phyloP scores from a whole-genome alignment of 2,113 vertebrate genomes.

The Spizaetus ornatus region DNA sequence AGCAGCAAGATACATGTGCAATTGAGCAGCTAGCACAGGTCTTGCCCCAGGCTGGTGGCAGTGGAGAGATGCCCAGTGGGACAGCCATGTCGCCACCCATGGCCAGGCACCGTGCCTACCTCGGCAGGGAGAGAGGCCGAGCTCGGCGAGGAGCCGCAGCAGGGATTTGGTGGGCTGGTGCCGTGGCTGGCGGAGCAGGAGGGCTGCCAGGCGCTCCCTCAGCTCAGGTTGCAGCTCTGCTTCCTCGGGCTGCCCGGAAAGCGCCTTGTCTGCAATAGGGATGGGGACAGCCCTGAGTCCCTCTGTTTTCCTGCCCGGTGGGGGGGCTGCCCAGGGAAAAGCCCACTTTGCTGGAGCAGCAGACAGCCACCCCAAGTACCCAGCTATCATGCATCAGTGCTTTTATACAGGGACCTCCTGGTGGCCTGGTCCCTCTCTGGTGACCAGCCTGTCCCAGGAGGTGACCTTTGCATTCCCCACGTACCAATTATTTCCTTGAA shows the following conservation, averaged over 20 bases:
- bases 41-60: background rate
- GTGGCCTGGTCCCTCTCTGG: background rate
- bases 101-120: background rate
- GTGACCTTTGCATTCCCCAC: background rate
- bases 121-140: slow-evolving; percentile 8
- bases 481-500: slow-evolving; percentile 75
- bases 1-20: background rate
- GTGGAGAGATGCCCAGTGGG: rapidly evolving
- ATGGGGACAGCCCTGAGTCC: background rate
- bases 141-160: background rate
- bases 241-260: background rate
- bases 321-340: background rate
- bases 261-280: slow-evolving; percentile 55
- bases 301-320: rapidly evolving
- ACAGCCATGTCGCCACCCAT: rapidly evolving
- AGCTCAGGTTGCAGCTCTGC: slow-evolving; percentile 42
- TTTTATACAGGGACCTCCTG: background rate
- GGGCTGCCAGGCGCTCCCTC: slow-evolving; percentile 53
- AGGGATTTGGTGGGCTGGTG: slow-evolving; percentile 57
- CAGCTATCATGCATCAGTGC: too few species aligned
- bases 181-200: slow-evolving; percentile 69
- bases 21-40: rapidly evolving
- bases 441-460: background rate
- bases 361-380: background rate
- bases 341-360: background rate